These are phyloP conservation scores for Ruditapes philippinarum DNA, from an alignment of 1,140 invertebrate genomes.

Conservation along the genomic window DNA sequence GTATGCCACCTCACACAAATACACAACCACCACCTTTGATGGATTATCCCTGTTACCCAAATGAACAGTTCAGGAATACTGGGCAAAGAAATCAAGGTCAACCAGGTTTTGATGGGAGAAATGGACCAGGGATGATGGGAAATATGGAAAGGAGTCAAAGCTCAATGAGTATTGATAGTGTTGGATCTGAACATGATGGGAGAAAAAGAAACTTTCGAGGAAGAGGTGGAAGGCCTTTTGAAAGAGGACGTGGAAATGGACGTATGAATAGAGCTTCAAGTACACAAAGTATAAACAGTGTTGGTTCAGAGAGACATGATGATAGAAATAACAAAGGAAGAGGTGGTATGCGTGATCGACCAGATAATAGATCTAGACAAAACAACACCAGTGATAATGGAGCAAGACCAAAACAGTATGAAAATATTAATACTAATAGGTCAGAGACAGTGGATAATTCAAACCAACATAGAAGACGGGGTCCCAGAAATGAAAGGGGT, in stretches of 20 bases:
- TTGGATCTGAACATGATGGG: neutral
- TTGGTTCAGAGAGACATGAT: neutral
- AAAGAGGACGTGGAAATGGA: neutral
- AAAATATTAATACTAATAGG: neutral
- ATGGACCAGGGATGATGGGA: neutral
- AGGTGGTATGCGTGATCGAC: neutral
- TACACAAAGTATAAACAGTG: neutral
- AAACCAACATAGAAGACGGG: neutral
- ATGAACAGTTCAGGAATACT: neutral
- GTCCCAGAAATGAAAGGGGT: neutral
- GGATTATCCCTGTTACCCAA: neutral
- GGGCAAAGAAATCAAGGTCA: neutral
- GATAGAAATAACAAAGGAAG: neutral
- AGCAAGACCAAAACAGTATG: neutral
- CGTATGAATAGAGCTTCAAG: neutral
- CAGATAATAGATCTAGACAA: neutral
- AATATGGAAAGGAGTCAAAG: neutral
- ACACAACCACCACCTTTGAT: conserved; percentile 23
- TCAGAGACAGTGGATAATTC: conserved; percentile 21
- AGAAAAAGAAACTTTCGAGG: neutral
- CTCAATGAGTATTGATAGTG: neutral
- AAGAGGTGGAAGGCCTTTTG: neutral
- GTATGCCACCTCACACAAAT: neutral
- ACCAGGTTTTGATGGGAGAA: no score
- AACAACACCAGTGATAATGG: neutral